Percentiles rank a stretch among this genome's conserved stretches.
phyloP scores from a whole-genome alignment of 1,140 invertebrate species.

The Drosophila nikananu region DNA sequence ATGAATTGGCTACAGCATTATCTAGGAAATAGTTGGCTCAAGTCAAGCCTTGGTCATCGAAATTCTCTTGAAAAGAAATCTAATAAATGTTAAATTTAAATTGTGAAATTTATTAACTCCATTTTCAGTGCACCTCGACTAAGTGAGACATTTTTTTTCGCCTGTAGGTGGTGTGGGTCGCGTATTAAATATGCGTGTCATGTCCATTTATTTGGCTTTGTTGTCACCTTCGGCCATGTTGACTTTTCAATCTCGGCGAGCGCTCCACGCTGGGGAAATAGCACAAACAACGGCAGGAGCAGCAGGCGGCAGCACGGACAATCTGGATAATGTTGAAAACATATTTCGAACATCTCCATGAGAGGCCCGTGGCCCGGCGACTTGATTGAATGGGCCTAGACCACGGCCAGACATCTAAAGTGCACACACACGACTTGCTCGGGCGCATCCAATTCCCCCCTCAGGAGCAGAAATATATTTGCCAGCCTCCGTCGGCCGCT shows the following conservation, averaged over 20 bases:
- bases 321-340: slow-evolving; percentile 51
- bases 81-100: too few relatives aligned
- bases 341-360: slow-evolving; percentile 42
- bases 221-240: slow-evolving; percentile 72
- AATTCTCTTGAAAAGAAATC: neutral
- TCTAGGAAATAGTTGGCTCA: too few relatives aligned
- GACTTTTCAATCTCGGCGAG: slow-evolving; percentile 60
- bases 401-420: slow-evolving; percentile 54
- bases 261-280: slow-evolving; percentile 22
- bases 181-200: slow-evolving; percentile 79
- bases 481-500: slow-evolving; percentile 55
- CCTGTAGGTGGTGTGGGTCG: neutral
- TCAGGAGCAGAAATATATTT: slow-evolving; percentile 39
- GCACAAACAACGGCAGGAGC: slow-evolving; percentile 19
- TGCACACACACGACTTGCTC: slow-evolving; percentile 44
- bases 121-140: neutral
- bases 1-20: neutral
- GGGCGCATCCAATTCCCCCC: slow-evolving; percentile 26
- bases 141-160: neutral
- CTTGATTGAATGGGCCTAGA: slow-evolving; percentile 64
- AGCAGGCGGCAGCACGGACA: slow-evolving; percentile 18
- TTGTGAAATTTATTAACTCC: neutral
- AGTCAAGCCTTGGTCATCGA: neutral
- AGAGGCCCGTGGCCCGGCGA: slow-evolving; percentile 1
- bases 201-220: slow-evolving; percentile 71